Evolutionary conservation across 37 sponge, comb jelly and placozoan species (phyloP), one percentile per base, ranked within the genome.

Genomic region (Eunapius fragilis): DNA sequence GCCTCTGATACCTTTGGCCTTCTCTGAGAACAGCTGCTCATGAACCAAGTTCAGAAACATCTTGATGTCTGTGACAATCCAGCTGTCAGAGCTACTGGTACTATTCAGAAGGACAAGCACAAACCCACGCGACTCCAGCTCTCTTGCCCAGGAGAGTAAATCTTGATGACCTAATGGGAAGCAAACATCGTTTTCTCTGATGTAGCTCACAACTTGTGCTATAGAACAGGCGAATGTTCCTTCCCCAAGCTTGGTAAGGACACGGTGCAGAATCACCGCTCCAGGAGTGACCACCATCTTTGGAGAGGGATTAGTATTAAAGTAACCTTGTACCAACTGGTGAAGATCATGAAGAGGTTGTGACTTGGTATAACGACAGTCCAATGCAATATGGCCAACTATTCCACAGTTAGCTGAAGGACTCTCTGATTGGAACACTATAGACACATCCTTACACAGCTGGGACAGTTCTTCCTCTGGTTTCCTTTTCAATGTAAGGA

Each of bases 11-110:
- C 0, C 0, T 3, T 67, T 67, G 11, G 26, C 31, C 67, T 48
- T 14, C 25, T 67, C 68, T 33, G 80, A 67, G 67, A 80, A 80
- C 49, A 80, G 32, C 31, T 30, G 35, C 10, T 27, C 80, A 5
- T 80, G 49, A 11, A 80, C 37, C 25, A 26, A 67, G 28, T 30
- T 50, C 6, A 80, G 31, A 19, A 80, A 68, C 10, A 19, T 49
- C 10, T 38, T 48, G 28, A 80, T 32, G 13, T 80, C 68, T 11
- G 67, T 67, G n/a, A 80, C 36, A n/a, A 80, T 49, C 68, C 37
- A 67, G 67, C 80, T 80, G 26, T 80, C 80, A 27, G 32, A 27
- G 5, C 30, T 31, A 30, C 14, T 80, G 7, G 7, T 37, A 10
- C 13, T 50, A 68, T 80, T 48, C 25, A 3, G 26, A 0, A 80